Base-by-base conservation (phyloP, 1,140 invertebrate genomes). In the Polypedilum pembai region DNA sequence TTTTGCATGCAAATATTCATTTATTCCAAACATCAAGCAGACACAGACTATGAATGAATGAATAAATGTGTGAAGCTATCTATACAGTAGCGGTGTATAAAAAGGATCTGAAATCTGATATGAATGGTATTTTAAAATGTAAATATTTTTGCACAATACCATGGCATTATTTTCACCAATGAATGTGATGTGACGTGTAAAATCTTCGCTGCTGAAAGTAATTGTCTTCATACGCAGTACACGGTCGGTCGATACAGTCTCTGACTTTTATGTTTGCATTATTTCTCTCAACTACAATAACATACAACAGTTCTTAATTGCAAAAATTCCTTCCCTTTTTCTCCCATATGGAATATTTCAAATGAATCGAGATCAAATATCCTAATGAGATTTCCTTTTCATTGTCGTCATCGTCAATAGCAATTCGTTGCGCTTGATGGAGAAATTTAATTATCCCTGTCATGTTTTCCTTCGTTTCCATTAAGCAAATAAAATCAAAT, bases 391-490 rank as follows among this genome's bases (percentile, higher is more conserved):
- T 56, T 56, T 56, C 45, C n/a, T 56, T 56, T 12, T 56, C 45
- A 56, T 56, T 56, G 45, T 4, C 65, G 65, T 69, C 65, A 20
- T 69, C 1, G 24, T 33, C 24, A 33, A 33, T 1, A 33, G 24
- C 20, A 69, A 69, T 69, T 69, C 65, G 65, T 69, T 69, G 65
- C 65, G 20, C 65, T 69, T 69, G 45, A 56, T 56, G 45, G 45
- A 20, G 17, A 69, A 69, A 69, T 69, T 69, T 69, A 69, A 69
- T 69, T 69, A 69, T 69, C 65, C 45, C 45, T 56, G 45, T 56
- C 45, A 56, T 56, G 45, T 56, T 56, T 56, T 56, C 45, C 45
- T 56, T 56, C 15, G 15, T 45, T 56, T 56, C 45, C n/a, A 56
- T 56, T 56, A 56, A 21, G 20, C 17, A 69, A 69, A 69, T 69